Evolutionary conservation across 1,140 invertebrate genomes (phyloP), one percentile per base, ranked within the genome.

Genomic region (Metopolophium dirhodum): DNA sequence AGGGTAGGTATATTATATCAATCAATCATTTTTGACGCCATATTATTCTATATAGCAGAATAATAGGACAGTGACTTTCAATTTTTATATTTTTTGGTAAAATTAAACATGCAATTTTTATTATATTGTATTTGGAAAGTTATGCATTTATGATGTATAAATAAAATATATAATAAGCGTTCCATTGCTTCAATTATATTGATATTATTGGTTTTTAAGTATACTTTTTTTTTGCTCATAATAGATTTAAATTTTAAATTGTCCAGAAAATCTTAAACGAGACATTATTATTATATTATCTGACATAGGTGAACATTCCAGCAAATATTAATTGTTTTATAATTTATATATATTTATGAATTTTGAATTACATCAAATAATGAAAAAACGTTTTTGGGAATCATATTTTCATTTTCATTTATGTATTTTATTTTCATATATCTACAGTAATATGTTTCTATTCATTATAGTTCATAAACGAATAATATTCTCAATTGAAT

Each of bases 61-160:
- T 85, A 85, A 45, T 85, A 85, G 9, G 14, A 77, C 14, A 30
- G 30, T 0, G 22, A n/a, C 9, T 0, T 3, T 86, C 0, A 7
- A 85, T 85, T 86, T 86, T 86, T 49, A 85, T 85, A 85, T 26
- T 45, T 85, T 26, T 85, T 85, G 45, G 47, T 86, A 23, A 18
- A 86, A 47, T 86, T 86, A 86, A 86, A 86, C 14, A n/a, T n/a
- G 3, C 0, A 14, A 47, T 41, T 86, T 86, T 86, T 47, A n/a
- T 35, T n/a, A 18, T 68, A 68, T 68, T 68, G 18, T n/a, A 68
- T 18, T 77, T n/a, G 4, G n/a, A n/a, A 20, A 77, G 7, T 41
- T 41, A 41, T 41, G 41, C 4, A 41, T 41, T 7, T 77, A 77
- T 77, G 6, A 18, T 77, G 6, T 2, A 77, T 77, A n/a, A 0